phyloP scores from a whole-genome alignment of 1,140 invertebrate species.

The Coelopa frigida region DNA sequence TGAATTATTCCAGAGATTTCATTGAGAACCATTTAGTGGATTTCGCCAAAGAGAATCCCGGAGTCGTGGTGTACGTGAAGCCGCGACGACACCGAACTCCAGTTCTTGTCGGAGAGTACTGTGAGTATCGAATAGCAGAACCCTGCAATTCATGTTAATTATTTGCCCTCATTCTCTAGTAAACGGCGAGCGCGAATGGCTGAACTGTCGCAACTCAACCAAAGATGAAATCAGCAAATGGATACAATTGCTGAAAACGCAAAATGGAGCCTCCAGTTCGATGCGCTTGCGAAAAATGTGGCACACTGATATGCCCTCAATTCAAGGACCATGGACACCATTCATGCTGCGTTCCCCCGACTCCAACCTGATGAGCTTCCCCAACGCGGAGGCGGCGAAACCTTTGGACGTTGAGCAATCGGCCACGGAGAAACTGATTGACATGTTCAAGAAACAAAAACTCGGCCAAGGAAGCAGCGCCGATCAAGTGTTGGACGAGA shows the following conservation, averaged over 20 bases:
- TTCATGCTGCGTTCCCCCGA: slow-evolving; percentile 69
- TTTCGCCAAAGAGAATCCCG: slow-evolving; percentile 78
- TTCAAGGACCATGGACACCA: slow-evolving; percentile 92
- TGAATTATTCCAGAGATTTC: slow-evolving; percentile 69
- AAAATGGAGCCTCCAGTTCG: slow-evolving; percentile 60
- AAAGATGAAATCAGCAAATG: slow-evolving; percentile 76
- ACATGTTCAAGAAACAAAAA: slow-evolving; percentile 57
- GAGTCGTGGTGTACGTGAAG: slow-evolving; percentile 86
- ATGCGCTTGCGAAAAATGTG: slow-evolving; percentile 67
- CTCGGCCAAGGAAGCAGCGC: no score
- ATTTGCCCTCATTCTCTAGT: slow-evolving; percentile 54
- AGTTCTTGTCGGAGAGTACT: slow-evolving; percentile 77
- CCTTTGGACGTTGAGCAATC: slow-evolving; percentile 43
- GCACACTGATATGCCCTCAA: slow-evolving; percentile 79
- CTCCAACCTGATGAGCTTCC: slow-evolving; percentile 62
- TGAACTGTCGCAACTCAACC: slow-evolving; percentile 57
- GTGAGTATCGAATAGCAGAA: slow-evolving; percentile 52
- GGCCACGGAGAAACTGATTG: slow-evolving; percentile 60
- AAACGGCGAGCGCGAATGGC: slow-evolving; percentile 70
- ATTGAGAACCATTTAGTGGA: slow-evolving; percentile 81
- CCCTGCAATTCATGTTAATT: not conserved
- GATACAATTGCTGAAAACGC: slow-evolving; percentile 66
- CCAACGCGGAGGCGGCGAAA: slow-evolving; percentile 54
- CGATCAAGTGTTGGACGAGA: no score
- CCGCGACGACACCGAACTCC: slow-evolving; percentile 77